Evolutionary conservation across 2,888 invertebrate species (phyloP).

Genomic region (Odontomyia ornata): DNA sequence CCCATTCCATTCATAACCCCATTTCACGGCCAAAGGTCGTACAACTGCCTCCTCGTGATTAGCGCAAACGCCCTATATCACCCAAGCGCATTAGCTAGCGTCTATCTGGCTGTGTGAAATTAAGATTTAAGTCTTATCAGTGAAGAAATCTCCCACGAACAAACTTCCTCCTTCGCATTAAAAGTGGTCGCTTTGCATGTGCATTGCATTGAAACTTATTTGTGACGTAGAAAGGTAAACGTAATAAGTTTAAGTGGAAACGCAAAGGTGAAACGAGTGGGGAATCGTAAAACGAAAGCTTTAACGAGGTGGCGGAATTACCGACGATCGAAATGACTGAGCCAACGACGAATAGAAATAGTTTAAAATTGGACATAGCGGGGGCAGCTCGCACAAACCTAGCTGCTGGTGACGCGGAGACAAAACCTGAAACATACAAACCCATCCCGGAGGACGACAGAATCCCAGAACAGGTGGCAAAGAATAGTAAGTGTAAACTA

Average conservation of each 20-base stretch:
- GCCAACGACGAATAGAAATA: constrained; percentile 49
- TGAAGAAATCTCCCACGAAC: background rate
- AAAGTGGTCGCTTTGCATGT: background rate
- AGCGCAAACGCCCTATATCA: background rate
- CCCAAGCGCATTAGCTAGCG: background rate
- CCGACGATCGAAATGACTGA: constrained; percentile 43
- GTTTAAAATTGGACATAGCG: constrained; percentile 54
- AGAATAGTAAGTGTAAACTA: constrained; percentile 44
- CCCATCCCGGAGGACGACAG: constrained; percentile 69
- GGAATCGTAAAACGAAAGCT: constrained; percentile 16
- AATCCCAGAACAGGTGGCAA: constrained; percentile 53
- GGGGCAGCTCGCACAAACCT: constrained; percentile 39
- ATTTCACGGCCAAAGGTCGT: background rate
- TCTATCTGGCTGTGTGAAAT: background rate
- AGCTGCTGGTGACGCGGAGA: constrained; percentile 47
- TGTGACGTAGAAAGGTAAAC: constrained; percentile 18
- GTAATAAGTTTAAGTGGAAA: constrained; percentile 14
- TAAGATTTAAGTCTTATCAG: constrained; percentile 9
- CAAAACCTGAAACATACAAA: constrained; percentile 65
- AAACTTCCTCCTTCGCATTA: background rate
- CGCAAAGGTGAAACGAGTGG: background rate
- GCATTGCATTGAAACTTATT: constrained; percentile 15
- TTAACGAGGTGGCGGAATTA: background rate
- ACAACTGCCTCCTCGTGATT: background rate
- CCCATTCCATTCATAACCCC: background rate